Evolutionary conservation across 2,888 invertebrate species (phyloP), one percentile per base, ranked within the genome.

Genomic region (Troides oblongomaculatus): DNA sequence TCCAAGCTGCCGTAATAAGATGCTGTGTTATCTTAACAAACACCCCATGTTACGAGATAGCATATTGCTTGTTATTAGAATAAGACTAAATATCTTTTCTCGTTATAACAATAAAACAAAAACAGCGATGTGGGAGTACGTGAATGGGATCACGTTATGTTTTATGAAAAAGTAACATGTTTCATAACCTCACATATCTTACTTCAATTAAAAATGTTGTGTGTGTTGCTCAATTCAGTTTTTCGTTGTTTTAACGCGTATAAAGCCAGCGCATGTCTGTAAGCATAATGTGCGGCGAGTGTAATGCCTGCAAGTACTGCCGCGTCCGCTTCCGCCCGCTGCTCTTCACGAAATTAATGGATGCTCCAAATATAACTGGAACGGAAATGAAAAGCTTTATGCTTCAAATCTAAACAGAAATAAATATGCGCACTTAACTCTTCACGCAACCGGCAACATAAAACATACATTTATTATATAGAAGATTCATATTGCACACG

Each of bases 301-400:
- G 66, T 65, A 63, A 66, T 62, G 30, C 66, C 17, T 59, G 70
- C 59, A 63, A 68, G 59, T 66, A 66, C 59, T 62, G 69, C 71
- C 59, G 68, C 73, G 72, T 72, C 74, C 73, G 73, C 72, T 77
- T 76, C 75, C 76, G 73, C 78, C 74, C 76, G 66, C 73, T 74
- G 80, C 81, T 81, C 77, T 81, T 78, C 78, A 74, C 78, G 77
- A 85, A 86, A 86, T 86, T 84, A 85, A 85, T 84, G 81, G 86
- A 86, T 86, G 82, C 83, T 84, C 79, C 81, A 84, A 87, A 87
- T 85, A 85, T 83, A 82, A 84, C 79, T 77, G 78, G 74, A 72
- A 73, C 72, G 69, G 74, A 80, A 82, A 70, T 70, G 62, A 63
- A 70, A 62, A 70, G 66, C 66, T 66, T 70, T 70, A 70, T 70